Conservation (phyloP, 2,113 vertebrate genomes). For the Callospermophilus lateralis region DNA sequence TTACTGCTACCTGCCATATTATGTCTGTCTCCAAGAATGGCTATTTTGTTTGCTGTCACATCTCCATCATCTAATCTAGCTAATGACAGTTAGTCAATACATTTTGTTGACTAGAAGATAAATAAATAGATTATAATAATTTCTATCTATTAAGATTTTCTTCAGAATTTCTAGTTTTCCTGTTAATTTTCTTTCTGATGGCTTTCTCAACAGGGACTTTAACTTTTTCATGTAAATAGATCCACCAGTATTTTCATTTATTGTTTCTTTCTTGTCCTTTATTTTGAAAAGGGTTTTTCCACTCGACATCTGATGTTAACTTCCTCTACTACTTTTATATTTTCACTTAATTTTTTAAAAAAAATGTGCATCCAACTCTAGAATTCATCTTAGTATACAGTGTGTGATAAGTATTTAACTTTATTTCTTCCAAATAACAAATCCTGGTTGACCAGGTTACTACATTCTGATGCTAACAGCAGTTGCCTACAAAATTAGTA, state of each 20-base stretch:
- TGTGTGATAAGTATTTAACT: not conserved
- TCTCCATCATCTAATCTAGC: not conserved
- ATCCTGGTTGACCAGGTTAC: not conserved
- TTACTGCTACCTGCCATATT: not conserved
- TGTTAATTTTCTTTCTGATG: not conserved
- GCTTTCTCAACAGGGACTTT: not conserved
- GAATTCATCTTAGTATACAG: not conserved
- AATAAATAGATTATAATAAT: not conserved
- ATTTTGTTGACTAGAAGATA: not conserved
- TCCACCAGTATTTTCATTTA: not conserved
- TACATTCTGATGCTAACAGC: not conserved
- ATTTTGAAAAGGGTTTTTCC: not conserved
- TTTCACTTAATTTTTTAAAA: not conserved
- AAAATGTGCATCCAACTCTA: not conserved
- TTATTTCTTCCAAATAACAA: not conserved
- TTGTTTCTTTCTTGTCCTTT: not conserved
- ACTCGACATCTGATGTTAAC: not conserved
- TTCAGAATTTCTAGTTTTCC: slow-evolving; percentile 44
- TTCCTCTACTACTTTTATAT: not conserved
- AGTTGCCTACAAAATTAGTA: not conserved
- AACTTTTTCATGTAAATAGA: not conserved
- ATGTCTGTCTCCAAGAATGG: not conserved
- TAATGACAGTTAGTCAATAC: not conserved
- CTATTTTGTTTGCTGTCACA: not conserved
- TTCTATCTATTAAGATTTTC: not conserved